Evolutionary conservation across 2,888 invertebrate genomes (phyloP), one percentile per base, ranked within the genome.

Genomic region (Lithosia quadra): DNA sequence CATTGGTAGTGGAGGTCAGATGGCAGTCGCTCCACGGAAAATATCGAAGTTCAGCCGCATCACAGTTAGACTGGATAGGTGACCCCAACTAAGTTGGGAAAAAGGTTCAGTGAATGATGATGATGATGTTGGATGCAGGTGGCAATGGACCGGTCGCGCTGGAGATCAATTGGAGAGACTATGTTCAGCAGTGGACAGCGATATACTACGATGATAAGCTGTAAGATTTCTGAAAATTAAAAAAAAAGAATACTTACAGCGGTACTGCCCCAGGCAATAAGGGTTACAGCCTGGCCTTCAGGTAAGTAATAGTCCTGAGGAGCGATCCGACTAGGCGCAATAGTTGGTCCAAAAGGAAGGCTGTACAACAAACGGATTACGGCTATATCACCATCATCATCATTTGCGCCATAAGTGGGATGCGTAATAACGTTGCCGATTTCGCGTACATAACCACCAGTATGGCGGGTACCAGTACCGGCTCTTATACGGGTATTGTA

Each of bases 221-320:
- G n/a, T n/a, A n/a, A n/a, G n/a, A n/a, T n/a, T n/a, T n/a, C n/a
- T n/a, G n/a, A n/a, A n/a, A n/a, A n/a, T n/a, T n/a, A n/a, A n/a
- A 63, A 62, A 13, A 21, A 10, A 33, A 21, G 28, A 28, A 36
- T 18, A 80, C 82, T 83, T 58, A 84, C 84, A 49, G 77, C 36
- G 1, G 82, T 81, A 4, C 80, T 71, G 1, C 84, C 84, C 84
- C 84, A 85, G 2, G 78, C 73, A 1, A 73, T 77, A 10, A 80
- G 68, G 0, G 36, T 63, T 3, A 83, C 63, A 0, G 3, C 24
- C 7, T 78, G 34, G 60, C 68, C 67, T n/a, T 67, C 55, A 2
- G 81, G 79, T 15, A 86, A 34, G 0, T 53, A 3, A 5, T 72
- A 63, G 0, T 79, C 79, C 18, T 80, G 64, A 36, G 68, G 76